These are phyloP conservation scores for Agraylea sexmaculata DNA, from an alignment of 1,140 invertebrate species.

Conservation along the genomic window DNA sequence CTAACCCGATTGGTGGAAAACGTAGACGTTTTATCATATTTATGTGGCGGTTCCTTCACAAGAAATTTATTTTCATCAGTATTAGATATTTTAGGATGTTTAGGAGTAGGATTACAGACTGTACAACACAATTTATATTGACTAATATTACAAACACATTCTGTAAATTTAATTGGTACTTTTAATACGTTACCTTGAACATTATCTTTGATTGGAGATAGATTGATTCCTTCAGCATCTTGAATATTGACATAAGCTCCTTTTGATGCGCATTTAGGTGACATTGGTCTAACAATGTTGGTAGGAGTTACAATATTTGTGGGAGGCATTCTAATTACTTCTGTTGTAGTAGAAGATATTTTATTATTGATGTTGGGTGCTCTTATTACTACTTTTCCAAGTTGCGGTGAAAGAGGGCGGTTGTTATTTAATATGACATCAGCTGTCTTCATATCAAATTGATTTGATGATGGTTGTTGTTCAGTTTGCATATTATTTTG, in stretches of 20 bases:
- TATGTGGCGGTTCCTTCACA: no score
- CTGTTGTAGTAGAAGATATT: conserved; percentile 36
- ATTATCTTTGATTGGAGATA: conserved; percentile 44
- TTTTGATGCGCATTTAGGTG: conserved; percentile 31
- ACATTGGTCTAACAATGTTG: conserved; percentile 39
- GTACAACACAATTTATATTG: conserved; percentile 11
- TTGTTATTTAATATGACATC: background rate
- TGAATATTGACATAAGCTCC: conserved; percentile 62
- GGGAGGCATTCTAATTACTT: conserved; percentile 48
- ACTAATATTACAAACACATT: conserved; percentile 19
- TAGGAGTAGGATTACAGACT: conserved; percentile 12
- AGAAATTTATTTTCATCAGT: no score
- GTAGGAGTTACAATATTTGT: conserved; percentile 44
- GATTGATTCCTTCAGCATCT: conserved; percentile 49
- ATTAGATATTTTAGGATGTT: background rate
- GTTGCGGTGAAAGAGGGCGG: conserved; percentile 32
- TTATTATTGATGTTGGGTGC: conserved; percentile 42
- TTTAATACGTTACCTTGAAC: conserved; percentile 43
- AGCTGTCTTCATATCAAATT: background rate
- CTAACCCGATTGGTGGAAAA: no score
- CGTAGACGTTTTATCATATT: no score
- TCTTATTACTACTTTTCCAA: conserved; percentile 54
- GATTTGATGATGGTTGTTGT: background rate
- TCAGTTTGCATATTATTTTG: background rate
- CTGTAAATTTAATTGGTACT: conserved; percentile 7